Evolutionary conservation across 2,888 invertebrate species (phyloP), one percentile per base, ranked within the genome.

Genomic region (Timandra comae): DNA sequence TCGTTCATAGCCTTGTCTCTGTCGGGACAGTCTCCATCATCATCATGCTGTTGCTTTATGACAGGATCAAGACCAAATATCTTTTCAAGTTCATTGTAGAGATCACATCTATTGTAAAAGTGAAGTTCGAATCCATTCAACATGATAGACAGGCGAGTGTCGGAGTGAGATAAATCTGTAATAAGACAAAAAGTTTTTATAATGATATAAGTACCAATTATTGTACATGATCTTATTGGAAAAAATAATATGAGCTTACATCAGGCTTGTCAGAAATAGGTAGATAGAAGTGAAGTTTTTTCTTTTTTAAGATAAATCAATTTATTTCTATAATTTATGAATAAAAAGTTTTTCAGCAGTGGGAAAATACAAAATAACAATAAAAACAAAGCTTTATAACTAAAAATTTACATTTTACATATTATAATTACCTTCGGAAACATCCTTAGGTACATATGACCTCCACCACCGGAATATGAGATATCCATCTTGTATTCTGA

Each of bases 401-500:
- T n/a, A n/a, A n/a, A n/a, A n/a, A n/a, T n/a, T n/a, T n/a, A n/a
- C n/a, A n/a, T n/a, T n/a, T n/a, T n/a, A n/a, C n/a, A n/a, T n/a
- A n/a, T n/a, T n/a, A n/a, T n/a, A 35, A 48, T 56, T 72, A 96
- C 97, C 97, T 91, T 97, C 97, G 31, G 95, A 95, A 21, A 96
- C 94, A 87, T 97, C 96, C 79, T 96, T 97, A 29, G 96, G 96
- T 30, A 97, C 93, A 72, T 97, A 97, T 20, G 96, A 94, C 45
- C 96, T 88, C 99, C 99, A 99, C 96, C 98, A 99, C 29, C 98
- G 89, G 81, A 99, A 99, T 78, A 98, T 96, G 44, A 98, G 88
- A 89, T 97, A 98, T 1, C 98, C 99, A 86, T 99, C 98, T 74
- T 98, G 98, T 46, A 98, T 91, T 46, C 98, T 89, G 24, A 97